Evolutionary conservation across 2,888 invertebrate genomes (phyloP).

Genomic region (Perizoma affinitatum): DNA sequence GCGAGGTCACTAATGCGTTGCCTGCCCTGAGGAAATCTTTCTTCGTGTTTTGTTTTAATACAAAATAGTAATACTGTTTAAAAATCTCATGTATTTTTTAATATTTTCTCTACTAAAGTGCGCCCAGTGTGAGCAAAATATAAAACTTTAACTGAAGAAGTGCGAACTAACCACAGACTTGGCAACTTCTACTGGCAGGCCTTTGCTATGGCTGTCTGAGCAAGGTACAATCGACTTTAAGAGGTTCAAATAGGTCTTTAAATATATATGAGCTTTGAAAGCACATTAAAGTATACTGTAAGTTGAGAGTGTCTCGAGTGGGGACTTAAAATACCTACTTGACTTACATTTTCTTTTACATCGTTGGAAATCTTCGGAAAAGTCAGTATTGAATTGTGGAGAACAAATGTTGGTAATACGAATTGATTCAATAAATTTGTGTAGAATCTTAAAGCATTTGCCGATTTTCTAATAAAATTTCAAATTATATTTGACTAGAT

Average conservation of each 20-base stretch:
- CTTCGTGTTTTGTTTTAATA: too few species aligned
- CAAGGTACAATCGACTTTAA: slow-evolving; percentile 9
- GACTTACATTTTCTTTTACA: slow-evolving; percentile 1
- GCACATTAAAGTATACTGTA: slow-evolving; percentile 10
- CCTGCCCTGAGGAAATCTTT: too few species aligned
- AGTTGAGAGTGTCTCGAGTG: slow-evolving; percentile 10
- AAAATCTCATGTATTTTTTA: slow-evolving; percentile 33
- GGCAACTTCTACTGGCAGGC: slow-evolving; percentile 41
- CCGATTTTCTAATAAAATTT: too few species aligned
- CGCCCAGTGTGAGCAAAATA: slow-evolving; percentile 32
- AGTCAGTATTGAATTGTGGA: neutral
- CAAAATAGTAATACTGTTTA: too few species aligned
- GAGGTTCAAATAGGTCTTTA: slow-evolving; percentile 7
- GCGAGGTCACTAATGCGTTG: too few species aligned
- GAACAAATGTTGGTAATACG: too few species aligned
- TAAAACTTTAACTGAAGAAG: slow-evolving; percentile 49
- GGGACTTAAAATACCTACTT: slow-evolving; percentile 7
- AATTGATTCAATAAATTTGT: too few species aligned
- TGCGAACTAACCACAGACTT: slow-evolving; percentile 44
- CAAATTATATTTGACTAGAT: too few species aligned
- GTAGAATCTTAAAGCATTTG: too few species aligned
- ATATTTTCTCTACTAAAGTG: slow-evolving; percentile 44
- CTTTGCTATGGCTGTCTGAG: slow-evolving; percentile 41
- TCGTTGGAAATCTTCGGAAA: neutral
- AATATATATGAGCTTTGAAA: neutral